Conservation (phyloP, 2,888 invertebrate species). For the Hyposoter didymator region DNA sequence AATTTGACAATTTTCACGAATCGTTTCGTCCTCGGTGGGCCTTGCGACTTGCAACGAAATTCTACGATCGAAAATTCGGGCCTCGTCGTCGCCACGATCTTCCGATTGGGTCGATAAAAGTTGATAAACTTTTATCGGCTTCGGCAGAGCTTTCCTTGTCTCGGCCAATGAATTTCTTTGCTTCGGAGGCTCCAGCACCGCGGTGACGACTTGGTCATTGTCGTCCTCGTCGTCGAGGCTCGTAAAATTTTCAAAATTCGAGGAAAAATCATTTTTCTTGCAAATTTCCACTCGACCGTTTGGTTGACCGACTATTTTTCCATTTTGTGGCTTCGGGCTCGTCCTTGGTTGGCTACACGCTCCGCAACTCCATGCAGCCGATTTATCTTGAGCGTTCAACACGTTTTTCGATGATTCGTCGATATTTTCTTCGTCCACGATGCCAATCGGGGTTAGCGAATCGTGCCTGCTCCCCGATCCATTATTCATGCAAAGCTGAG, state of each 20-base stretch:
- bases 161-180: background rate
- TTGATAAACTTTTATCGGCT: conserved; percentile 76
- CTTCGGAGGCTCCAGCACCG: conserved; percentile 8
- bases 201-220: conserved; percentile 51
- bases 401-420: conserved; percentile 15
- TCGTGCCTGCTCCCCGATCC: conserved; percentile 23
- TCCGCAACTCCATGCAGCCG: conserved; percentile 36
- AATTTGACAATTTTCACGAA: background rate
- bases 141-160: conserved; percentile 68
- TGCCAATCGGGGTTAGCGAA: conserved; percentile 11
- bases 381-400: conserved; percentile 5
- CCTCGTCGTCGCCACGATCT: conserved; percentile 73
- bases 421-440: conserved; percentile 7
- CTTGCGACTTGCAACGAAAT: conserved; percentile 75
- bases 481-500: conserved; percentile 33
- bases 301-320: conserved; percentile 67
- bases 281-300: conserved; percentile 20
- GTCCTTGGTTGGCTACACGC: conserved; percentile 41
- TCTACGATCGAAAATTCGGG: conserved; percentile 72
- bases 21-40: conserved; percentile 66
- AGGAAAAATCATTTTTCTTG: background rate
- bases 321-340: conserved; percentile 62
- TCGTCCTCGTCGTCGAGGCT: conserved; percentile 32
- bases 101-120: conserved; percentile 78
- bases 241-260: background rate